Conservation (phyloP, 2,888 invertebrate genomes). For the Cantharis lateralis region DNA sequence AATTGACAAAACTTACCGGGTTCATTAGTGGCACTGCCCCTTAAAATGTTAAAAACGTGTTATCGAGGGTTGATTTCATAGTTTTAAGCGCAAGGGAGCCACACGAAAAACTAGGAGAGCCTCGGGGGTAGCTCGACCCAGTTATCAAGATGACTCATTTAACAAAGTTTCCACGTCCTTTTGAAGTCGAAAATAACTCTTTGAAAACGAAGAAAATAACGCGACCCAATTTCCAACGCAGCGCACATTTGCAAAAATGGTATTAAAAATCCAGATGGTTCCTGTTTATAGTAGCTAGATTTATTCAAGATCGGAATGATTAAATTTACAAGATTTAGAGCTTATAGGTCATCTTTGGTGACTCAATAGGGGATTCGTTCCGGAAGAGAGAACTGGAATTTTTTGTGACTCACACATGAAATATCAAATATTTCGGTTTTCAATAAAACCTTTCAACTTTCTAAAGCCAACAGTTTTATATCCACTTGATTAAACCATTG, state of each 20-base stretch:
- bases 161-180: neutral
- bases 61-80: conserved; percentile 20
- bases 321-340: neutral
- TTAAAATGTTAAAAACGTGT: conserved; percentile 7
- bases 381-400: neutral
- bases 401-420: neutral
- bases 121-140: conserved; percentile 21
- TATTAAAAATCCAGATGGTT: neutral
- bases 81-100: conserved; percentile 8
- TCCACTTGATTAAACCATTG: neutral
- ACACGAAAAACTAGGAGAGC: conserved; percentile 9
- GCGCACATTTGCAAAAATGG: neutral
- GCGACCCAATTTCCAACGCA: neutral
- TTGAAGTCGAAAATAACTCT: conserved; percentile 14
- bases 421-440: neutral
- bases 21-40: conserved; percentile 13
- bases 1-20: conserved; percentile 8
- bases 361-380: neutral
- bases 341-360: neutral
- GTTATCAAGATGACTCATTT: conserved; percentile 24
- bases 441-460: neutral
- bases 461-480: neutral
- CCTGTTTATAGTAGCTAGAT: neutral
- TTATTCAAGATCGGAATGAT: neutral
- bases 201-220: conserved; percentile 2